phyloP scores from a whole-genome alignment of 2,888 invertebrate genomes.

The Heliconius charithonia region DNA sequence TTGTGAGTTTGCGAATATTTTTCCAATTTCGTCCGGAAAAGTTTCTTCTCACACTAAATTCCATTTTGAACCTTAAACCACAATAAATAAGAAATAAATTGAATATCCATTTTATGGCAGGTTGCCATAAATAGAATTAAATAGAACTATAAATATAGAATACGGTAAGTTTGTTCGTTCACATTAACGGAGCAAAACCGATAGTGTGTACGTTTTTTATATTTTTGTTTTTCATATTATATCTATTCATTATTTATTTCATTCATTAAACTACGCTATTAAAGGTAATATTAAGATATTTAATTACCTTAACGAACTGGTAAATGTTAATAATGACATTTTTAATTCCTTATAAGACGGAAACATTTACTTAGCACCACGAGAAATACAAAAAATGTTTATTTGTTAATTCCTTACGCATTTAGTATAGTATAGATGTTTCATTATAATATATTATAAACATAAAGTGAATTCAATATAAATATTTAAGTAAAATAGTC shows the following conservation, averaged over 20 bases:
- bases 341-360: neutral
- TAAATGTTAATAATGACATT: neutral
- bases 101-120: slow-evolving; percentile 3
- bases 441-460: slow-evolving; percentile 18
- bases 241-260: neutral
- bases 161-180: slow-evolving; percentile 7
- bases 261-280: neutral
- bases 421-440: neutral
- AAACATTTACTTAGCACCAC: neutral
- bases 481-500: slow-evolving; percentile 51
- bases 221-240: neutral
- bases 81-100: slow-evolving; percentile 13
- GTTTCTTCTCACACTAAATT: slow-evolving; percentile 38
- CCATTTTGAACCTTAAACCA: slow-evolving; percentile 41
- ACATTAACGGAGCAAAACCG: neutral
- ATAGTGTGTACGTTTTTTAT: neutral
- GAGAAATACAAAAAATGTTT: neutral
- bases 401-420: neutral
- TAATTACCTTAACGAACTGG: neutral
- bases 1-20: slow-evolving; percentile 79
- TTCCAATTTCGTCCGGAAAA: slow-evolving; percentile 77
- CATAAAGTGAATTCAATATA: slow-evolving; percentile 30
- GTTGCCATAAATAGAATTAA: slow-evolving; percentile 26
- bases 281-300: neutral
- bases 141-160: slow-evolving; percentile 29